Evolutionary conservation across 2,113 vertebrate species (phyloP), one percentile per base, ranked within the genome.

Genomic region (Gallinago undulata): DNA sequence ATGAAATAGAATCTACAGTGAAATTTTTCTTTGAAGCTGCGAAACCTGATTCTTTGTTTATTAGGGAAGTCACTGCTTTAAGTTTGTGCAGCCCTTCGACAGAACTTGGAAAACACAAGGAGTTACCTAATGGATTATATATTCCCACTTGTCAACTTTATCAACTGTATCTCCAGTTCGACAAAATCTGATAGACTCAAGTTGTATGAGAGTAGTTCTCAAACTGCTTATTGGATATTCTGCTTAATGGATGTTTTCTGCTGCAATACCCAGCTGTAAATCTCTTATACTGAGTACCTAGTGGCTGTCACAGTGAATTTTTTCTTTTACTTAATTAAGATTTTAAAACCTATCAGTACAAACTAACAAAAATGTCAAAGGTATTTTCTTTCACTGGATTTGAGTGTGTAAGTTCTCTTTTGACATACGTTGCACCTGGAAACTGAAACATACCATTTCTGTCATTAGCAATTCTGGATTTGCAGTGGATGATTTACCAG

Each of bases 361-460:
- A 94, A 87, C 75, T 92, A 92, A 91, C 75, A 87, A 76, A 96
- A 90, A 72, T 45, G 74, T 75, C 85, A 91, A 73, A 88, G 55
- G 70, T 80, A 10, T 63, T 95, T 93, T 76, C 69, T 89, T 95
- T 84, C 91, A 59, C 96, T 62, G 97, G 97, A 87, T 98, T 98
- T 92, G 95, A 97, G 91, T 96, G 92, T 95, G 66, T 98, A 95
- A 90, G 97, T 91, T 98, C 94, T 87, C 97, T 98, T 95, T 93
- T 98, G 97, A 97, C 83, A 81, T 90, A 78, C 56, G 53, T 68
- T 70, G 19, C 39, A 35, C 89, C 97, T 93, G 91, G 95, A 90
- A 96, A 72, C 90, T 84, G 59, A 69, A 93, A 83, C 85, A 72
- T 33, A 9, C 85, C n/a, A 15, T 64, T 89, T 72, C 51, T 89